phyloP scores from a whole-genome alignment of 2,797 vertebrate species.

The Tiaroga cobitis region DNA sequence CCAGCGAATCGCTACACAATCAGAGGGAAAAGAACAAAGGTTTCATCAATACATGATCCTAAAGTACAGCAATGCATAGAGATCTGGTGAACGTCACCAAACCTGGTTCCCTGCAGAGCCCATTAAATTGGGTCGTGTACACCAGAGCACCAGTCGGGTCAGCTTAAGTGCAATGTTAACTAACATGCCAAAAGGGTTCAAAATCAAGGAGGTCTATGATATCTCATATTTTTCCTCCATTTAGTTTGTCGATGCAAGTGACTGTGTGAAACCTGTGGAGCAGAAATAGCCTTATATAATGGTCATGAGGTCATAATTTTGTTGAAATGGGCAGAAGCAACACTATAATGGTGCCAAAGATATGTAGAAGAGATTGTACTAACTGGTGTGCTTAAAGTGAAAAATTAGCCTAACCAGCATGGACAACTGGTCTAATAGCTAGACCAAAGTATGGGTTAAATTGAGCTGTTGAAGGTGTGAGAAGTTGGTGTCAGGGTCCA shows the following conservation, averaged over 20 bases:
- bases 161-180: constrained; percentile 83
- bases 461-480: neutral
- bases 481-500: constrained; percentile 11
- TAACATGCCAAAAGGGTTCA: constrained; percentile 62
- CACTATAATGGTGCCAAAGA: constrained; percentile 7
- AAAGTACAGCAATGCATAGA: constrained; percentile 84
- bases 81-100: constrained; percentile 79
- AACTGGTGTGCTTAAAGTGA: constrained; percentile 2
- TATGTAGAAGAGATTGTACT: neutral
- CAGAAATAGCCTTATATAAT: constrained; percentile 16
- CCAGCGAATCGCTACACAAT: constrained; percentile 71
- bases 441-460: constrained; percentile 18
- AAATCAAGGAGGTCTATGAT: neutral
- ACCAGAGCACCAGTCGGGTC: constrained; percentile 65
- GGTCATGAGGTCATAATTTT: neutral
- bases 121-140: constrained; percentile 53
- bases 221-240: constrained; percentile 30
- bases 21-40: constrained; percentile 66
- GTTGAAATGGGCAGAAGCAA: constrained; percentile 1
- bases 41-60: constrained; percentile 76
- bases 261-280: constrained; percentile 1
- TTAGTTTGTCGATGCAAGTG: constrained; percentile 6
- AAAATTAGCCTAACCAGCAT: neutral
- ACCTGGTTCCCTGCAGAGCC: constrained; percentile 58
- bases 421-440: constrained; percentile 21